These are phyloP conservation scores for Mystacides longicornis DNA, from an alignment of 2,888 invertebrate species.

Conservation along the genomic window DNA sequence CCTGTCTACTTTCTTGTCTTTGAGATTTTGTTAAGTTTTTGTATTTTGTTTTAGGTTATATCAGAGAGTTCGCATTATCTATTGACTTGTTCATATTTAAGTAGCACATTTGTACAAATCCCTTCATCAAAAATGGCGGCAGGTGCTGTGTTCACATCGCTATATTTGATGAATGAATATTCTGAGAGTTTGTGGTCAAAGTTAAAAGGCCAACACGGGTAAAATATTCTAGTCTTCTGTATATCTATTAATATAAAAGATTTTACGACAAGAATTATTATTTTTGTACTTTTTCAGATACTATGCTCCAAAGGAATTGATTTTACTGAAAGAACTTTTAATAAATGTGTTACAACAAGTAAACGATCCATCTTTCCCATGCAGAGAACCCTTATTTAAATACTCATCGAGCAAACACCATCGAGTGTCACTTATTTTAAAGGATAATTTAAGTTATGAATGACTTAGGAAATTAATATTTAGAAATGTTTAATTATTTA, in stretches of 20 bases:
- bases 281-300: constrained; percentile 14
- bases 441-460: constrained; percentile 3
- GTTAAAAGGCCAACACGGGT: constrained; percentile 18
- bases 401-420: constrained; percentile 21
- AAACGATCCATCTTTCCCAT: constrained; percentile 22
- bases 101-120: constrained; percentile 18
- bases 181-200: constrained; percentile 16
- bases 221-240: not conserved
- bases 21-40: too few relatives aligned
- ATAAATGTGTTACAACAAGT: constrained; percentile 21
- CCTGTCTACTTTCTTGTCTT: too few relatives aligned
- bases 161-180: constrained; percentile 21
- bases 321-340: constrained; percentile 13
- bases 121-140: constrained; percentile 22
- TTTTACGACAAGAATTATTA: not conserved
- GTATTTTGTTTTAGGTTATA: too few relatives aligned
- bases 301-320: constrained; percentile 18
- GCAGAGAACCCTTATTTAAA: constrained; percentile 23
- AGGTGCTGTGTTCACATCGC: constrained; percentile 21
- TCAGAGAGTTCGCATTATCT: constrained; percentile 21
- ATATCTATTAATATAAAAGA: not conserved
- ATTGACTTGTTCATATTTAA: constrained; percentile 22
- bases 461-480: too few relatives aligned
- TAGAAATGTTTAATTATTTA: too few relatives aligned
- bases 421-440: constrained; percentile 16